Base-by-base conservation (phyloP, 1,140 invertebrate genomes). In the Anastatus disparis region DNA sequence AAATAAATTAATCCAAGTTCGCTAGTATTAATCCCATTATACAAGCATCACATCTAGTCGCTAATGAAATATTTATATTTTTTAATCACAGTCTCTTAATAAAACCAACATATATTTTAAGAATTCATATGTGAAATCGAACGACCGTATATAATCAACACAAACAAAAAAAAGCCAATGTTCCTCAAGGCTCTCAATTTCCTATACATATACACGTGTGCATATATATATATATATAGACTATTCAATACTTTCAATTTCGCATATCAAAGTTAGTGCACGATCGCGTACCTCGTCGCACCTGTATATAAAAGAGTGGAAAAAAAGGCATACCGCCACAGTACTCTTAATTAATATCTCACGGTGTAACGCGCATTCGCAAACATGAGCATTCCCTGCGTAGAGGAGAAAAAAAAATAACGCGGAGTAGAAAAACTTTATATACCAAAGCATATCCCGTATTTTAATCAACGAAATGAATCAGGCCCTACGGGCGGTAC, bases 401-500 rank as follows among this genome's bases (percentile, higher is more conserved):
- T 35, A 4, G 10, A 35, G 10, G n/a, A 35, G 10, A 35, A 35
- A 35, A 35, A 10, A 35, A 35, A 35, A 35, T 35, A 35, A 4
- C 31, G 10, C 8, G 40, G 53, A 58, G 53, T 15, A 42, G 15
- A 13, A 15, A 24, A 29, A 69, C 56, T 69, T 40, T 61, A 9
- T 24, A 42, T 27, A 12, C 27, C 27, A 31, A 26, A 55, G 26
- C 52, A 20, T 55, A n/a, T n/a, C n/a, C n/a, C 52, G 42, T 27
- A 64, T 70, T 70, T 64, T 70, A 70, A 70, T 70, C 69, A 70
- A 70, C 69, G 42, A 64, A 64, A 70, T 70, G 69, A 70, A 70
- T 70, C 59, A 29, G 31, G 35, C 0, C 35, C 61, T 31, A 52
- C 59, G 52, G 69, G 69, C 52, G 44, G 42, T 52, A 40, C 44